Evolutionary conservation across 2,888 invertebrate genomes (phyloP).

Genomic region (Helicoverpa assulta): DNA sequence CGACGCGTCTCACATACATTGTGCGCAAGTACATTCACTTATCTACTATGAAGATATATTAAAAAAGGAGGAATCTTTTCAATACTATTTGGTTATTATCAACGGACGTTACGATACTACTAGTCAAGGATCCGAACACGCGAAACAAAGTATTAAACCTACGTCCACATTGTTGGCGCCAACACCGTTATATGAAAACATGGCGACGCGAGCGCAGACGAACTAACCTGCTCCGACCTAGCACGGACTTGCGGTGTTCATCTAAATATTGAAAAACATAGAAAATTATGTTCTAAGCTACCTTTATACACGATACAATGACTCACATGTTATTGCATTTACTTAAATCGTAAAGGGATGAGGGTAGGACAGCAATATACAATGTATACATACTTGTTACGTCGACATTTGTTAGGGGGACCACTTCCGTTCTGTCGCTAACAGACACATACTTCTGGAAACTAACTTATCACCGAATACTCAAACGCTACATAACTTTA

Average conservation of each 20-base stretch:
- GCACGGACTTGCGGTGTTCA: slow-evolving; percentile 84
- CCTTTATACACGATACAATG: slow-evolving; percentile 84
- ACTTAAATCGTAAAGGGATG: slow-evolving; percentile 79
- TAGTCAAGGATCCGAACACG: slow-evolving; percentile 74
- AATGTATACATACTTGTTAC: slow-evolving; percentile 60
- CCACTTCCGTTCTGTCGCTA: slow-evolving; percentile 37
- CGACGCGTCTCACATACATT: slow-evolving; percentile 72
- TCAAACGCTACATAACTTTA: background rate
- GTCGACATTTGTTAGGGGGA: slow-evolving; percentile 60
- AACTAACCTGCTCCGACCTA: slow-evolving; percentile 54
- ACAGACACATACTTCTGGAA: slow-evolving; percentile 8
- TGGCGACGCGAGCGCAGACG: slow-evolving; percentile 46
- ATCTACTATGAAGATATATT: slow-evolving; percentile 83
- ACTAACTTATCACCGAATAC: background rate
- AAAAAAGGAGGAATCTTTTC: slow-evolving; percentile 81
- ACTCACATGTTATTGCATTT: slow-evolving; percentile 87
- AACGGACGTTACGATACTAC: slow-evolving; percentile 78
- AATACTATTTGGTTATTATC: slow-evolving; percentile 88
- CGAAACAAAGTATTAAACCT: slow-evolving; percentile 71
- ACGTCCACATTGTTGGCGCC: slow-evolving; percentile 60
- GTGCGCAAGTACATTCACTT: slow-evolving; percentile 87
- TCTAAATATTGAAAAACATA: slow-evolving; percentile 88
- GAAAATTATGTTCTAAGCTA: slow-evolving; percentile 86
- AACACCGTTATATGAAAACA: slow-evolving; percentile 55
- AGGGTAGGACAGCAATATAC: slow-evolving; percentile 71